A percentile compares a stretch with the other conserved stretches of the same genome.
Conservation (phyloP, 1,140 invertebrate species). For the Elysia chlorotica region DNA sequence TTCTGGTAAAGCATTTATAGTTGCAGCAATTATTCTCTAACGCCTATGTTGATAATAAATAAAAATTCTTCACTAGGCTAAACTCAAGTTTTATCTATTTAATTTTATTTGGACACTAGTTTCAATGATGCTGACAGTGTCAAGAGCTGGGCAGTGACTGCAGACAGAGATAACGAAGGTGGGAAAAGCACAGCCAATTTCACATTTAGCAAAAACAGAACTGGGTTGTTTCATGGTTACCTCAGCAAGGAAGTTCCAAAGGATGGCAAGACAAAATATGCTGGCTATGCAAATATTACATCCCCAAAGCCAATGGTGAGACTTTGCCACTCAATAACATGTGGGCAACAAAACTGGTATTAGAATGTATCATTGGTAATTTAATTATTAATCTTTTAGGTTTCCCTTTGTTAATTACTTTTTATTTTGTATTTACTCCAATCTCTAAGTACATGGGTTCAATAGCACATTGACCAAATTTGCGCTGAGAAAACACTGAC, state of each 20-base stretch:
- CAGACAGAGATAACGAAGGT: constrained; percentile 79
- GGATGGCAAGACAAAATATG: constrained; percentile 75
- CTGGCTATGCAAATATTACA: constrained; percentile 79
- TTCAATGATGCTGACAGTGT: constrained; percentile 66
- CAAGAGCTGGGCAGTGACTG: constrained; percentile 75
- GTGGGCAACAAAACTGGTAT: too few species aligned
- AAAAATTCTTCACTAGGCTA: not conserved
- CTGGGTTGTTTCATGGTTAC: constrained; percentile 78
- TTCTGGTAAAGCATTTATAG: not conserved
- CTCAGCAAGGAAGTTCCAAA: constrained; percentile 74
- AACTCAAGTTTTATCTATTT: not conserved
- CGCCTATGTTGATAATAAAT: not conserved
- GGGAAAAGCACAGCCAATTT: constrained; percentile 76
- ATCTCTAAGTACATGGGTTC: too few species aligned
- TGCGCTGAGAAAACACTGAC: too few species aligned
- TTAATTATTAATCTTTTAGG: too few species aligned
- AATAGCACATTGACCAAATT: too few species aligned
- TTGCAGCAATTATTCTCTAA: not conserved
- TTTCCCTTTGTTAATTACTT: too few species aligned
- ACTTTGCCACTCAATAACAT: too few species aligned
- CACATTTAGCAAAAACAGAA: constrained; percentile 68
- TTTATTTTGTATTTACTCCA: too few species aligned
- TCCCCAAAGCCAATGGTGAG: constrained; percentile 2
- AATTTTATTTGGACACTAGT: constrained; percentile 44
- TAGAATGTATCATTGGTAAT: too few species aligned